Conservation (phyloP, 2,113 vertebrate genomes). For the Piprites chloris region DNA sequence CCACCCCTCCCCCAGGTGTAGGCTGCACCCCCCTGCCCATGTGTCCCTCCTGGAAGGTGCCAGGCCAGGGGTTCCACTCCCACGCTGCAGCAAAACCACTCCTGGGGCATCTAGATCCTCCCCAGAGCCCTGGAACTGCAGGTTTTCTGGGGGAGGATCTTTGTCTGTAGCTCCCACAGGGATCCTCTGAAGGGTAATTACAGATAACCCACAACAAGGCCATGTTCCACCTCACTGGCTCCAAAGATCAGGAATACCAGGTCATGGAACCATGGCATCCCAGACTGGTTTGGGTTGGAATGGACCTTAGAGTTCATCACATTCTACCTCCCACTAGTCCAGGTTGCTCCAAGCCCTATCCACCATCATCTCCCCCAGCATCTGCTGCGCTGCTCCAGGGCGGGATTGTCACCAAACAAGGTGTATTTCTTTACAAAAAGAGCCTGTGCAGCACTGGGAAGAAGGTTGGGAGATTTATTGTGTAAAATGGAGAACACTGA, state of each 20-base stretch:
- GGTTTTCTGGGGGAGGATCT: not conserved
- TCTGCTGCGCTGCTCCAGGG: not conserved
- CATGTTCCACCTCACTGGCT: too few relatives aligned
- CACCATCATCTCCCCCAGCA: not conserved
- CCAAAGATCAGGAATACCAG: too few relatives aligned
- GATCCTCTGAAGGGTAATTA: too few relatives aligned
- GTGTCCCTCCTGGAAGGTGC: fast-evolving
- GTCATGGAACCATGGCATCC: too few relatives aligned
- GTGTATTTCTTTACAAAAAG: not conserved
- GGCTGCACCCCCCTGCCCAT: not conserved
- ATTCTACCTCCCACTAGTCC: too few relatives aligned
- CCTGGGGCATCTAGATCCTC: not conserved
- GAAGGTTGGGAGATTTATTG: not conserved
- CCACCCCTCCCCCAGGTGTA: not conserved
- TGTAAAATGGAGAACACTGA: too few relatives aligned
- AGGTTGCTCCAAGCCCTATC: too few relatives aligned
- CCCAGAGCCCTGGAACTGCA: not conserved
- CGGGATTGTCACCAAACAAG: not conserved
- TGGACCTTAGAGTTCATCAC: too few relatives aligned
- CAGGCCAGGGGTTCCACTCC: not conserved
- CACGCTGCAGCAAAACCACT: fast-evolving
- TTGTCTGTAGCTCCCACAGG: not conserved
- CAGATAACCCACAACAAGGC: too few relatives aligned
- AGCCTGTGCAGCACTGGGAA: not conserved
- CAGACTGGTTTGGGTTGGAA: too few relatives aligned